Conservation (phyloP, 2,113 vertebrate species). For the Pitta sordida region DNA sequence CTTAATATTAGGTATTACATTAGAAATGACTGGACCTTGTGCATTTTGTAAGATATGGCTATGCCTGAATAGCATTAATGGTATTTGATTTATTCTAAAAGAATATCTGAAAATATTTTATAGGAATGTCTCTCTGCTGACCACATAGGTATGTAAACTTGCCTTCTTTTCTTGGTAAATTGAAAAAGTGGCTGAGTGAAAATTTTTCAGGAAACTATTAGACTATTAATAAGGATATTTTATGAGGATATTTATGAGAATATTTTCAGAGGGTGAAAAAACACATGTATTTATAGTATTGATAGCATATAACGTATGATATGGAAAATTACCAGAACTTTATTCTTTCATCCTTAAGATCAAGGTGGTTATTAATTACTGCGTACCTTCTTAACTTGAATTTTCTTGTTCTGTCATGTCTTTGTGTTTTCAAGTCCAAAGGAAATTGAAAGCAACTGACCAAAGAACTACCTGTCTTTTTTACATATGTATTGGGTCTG, state of each 20-base stretch:
- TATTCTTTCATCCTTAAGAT: not conserved
- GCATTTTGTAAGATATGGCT: not conserved
- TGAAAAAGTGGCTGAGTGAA: not conserved
- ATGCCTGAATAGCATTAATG: not conserved
- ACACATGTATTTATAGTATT: rapidly evolving
- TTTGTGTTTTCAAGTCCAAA: not conserved
- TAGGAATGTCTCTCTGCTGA: not conserved
- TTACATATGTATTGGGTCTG: not conserved
- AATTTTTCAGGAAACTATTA: not conserved
- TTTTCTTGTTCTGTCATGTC: not conserved
- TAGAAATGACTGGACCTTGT: not conserved
- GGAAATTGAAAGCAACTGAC: not conserved
- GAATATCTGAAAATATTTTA: not conserved
- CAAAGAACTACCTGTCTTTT: not conserved
- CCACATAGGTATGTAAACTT: not conserved
- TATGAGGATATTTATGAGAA: too few species aligned
- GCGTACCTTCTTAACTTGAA: not conserved
- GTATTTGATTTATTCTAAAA: not conserved
- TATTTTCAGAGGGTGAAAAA: not conserved
- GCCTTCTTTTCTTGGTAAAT: not conserved
- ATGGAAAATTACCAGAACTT: not conserved
- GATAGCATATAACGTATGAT: not conserved
- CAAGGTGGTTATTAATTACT: not conserved
- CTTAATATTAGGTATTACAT: not conserved
- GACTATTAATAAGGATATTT: not conserved